Percentiles rank a stretch among this genome's conserved stretches.
These are phyloP conservation scores for Vulpes lagopus DNA, from an alignment of 2,113 vertebrate genomes.

Conservation along the genomic window DNA sequence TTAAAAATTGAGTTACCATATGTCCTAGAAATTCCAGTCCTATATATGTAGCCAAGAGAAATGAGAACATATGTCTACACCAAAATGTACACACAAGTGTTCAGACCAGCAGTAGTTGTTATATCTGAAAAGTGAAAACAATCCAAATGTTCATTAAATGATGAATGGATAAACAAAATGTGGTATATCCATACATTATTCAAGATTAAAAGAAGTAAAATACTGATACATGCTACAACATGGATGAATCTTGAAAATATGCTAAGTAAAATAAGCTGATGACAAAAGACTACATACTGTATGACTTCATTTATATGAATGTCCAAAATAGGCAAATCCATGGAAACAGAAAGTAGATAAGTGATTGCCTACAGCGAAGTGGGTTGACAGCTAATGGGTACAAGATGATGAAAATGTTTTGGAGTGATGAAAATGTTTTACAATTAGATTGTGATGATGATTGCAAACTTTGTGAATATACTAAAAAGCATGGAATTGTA, in stretches of 20 bases:
- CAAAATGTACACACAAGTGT: not conserved
- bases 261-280: not conserved
- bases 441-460: not conserved
- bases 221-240: not conserved
- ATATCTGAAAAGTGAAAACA: not conserved
- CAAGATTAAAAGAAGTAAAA: not conserved
- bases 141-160: not conserved
- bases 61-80: not conserved
- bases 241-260: not conserved
- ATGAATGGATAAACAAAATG: not conserved
- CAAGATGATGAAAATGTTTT: not conserved
- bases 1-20: not conserved
- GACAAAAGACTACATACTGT: not conserved
- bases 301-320: not conserved
- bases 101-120: not conserved
- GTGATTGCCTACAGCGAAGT: not conserved
- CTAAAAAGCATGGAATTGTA: not conserved
- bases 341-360: not conserved
- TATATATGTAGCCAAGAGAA: not conserved
- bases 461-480: not conserved
- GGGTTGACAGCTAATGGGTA: not conserved
- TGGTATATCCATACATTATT: not conserved
- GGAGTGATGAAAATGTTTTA: not conserved
- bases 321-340: not conserved
- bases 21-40: not conserved